Base-by-base conservation (phyloP, 2,888 invertebrate species). In the Tholera decimalis region DNA sequence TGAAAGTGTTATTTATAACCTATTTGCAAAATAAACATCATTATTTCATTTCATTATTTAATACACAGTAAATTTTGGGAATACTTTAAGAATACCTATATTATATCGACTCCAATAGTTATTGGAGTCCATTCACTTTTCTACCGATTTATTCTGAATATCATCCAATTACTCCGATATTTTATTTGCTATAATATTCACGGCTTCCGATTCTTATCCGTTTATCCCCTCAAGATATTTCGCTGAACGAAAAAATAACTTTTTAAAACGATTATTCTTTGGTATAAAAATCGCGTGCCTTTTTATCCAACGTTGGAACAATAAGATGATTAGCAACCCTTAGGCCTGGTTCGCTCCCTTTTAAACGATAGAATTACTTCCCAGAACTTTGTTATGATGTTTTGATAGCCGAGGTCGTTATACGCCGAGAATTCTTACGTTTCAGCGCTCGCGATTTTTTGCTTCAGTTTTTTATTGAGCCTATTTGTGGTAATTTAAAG, bases 261-360 rank as follows among this genome's bases (percentile, higher is more conserved):
- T 74, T 73, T 66, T 54, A 33, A 69, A 79, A 73, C 65, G 65
- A 80, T 82, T 74, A 85, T 83, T 82, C 74, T 22, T 60, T 63
- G 76, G 77, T 83, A 82, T 86, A 82, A 85, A 83, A 83, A 80
- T 83, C 82, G 84, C 83, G 79, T 84, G 82, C 83, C 73, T 74
- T 83, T 86, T 83, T 77, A 80, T 66, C 76, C 82, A 81, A 77
- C 78, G 70, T 78, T 84, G 83, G 83, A 88, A 91, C 89, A 90
- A 91, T 89, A 85, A 85, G 87, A 88, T 89, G 88, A 90, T 91
- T 90, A 90, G 88, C 87, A 82, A 85, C 91, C 89, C 89, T 88
- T 83, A 82, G 85, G 87, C 84, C 81, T 83, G 76, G 24, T 56
- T 73, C 77, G 82, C 85, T 83, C 86, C 85, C 81, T 85, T 87